Percentiles rank a stretch among this genome's conserved stretches.
phyloP scores from a whole-genome alignment of 1,140 invertebrate species.

The Zelostemma sp. region DNA sequence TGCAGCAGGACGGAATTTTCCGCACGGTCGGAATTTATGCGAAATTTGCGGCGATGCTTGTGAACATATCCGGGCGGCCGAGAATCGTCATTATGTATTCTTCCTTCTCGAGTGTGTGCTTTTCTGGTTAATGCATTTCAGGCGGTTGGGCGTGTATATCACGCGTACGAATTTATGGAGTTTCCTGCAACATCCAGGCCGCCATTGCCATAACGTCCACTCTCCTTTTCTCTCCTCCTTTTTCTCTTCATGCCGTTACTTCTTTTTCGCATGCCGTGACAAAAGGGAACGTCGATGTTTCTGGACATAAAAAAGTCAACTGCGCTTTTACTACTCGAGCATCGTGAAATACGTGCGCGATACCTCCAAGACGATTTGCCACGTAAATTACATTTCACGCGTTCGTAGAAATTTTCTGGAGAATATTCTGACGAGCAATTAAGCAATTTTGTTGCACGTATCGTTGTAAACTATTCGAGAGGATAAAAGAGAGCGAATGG shows the following conservation, averaged over 20 bases:
- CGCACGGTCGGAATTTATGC: conserved; percentile 44
- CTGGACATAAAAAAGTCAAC: conserved; percentile 18
- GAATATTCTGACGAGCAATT: not conserved
- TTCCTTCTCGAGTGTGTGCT: conserved; percentile 9
- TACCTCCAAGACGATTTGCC: conserved; percentile 8
- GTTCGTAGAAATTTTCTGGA: not conserved
- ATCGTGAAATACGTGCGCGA: conserved; percentile 8
- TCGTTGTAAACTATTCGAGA: too few species aligned
- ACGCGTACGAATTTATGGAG: conserved; percentile 49
- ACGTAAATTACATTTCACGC: conserved; percentile 21
- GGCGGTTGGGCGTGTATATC: conserved; percentile 28
- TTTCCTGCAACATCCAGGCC: conserved; percentile 25
- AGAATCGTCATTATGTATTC: conserved; percentile 39
- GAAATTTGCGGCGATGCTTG: conserved; percentile 36
- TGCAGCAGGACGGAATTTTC: conserved; percentile 20
- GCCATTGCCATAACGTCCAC: conserved; percentile 1
- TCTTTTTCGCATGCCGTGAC: conserved; percentile 3
- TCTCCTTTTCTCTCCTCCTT: not conserved
- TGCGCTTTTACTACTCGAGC: conserved; percentile 14
- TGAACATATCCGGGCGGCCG: conserved; percentile 36
- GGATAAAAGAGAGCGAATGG: too few species aligned
- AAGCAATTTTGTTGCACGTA: too few species aligned
- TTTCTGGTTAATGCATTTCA: conserved; percentile 51
- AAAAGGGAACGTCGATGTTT: conserved; percentile 16
- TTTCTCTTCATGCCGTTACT: conserved; percentile 11